Evolutionary conservation across 2,113 vertebrate genomes (phyloP), one percentile per base, ranked within the genome.

Genomic region (Oceanites oceanicus): DNA sequence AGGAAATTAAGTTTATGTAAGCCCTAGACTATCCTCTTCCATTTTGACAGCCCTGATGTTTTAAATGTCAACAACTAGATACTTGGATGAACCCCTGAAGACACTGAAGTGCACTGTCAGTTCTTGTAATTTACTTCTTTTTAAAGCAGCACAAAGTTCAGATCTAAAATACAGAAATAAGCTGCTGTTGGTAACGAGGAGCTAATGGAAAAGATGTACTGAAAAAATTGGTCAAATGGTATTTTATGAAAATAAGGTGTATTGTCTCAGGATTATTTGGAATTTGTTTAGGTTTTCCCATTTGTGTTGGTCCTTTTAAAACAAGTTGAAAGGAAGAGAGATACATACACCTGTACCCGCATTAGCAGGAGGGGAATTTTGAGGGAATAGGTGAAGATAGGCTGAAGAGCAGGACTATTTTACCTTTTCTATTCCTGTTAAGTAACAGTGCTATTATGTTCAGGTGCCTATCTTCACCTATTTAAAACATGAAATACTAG

Each of bases 1-100:
- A 84, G 92, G 84, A 96, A 85, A 91, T 91, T n/a, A 89, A 67
- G 70, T 93, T 95, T 71, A 38, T 83, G 8, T 84, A 73, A 94
- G 80, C 84, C 61, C 40, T 87, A 86, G 92, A 56, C 56, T 59
- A 3, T 81, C 56, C 56, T 94, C 38, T 93, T 75, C 81, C 77
- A 47, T 92, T 81, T 68, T 88, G 56, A 84, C 62, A 85, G 73
- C 55, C 66, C 67, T 88, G 84, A 47, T 82, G 40, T 86, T 87
- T 79, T 90, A 93, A 94, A 93, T 94, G 90, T 94, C 88, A 91
- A 50, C 66, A 82, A 6, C 71, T 70, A 80, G 86, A 56, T 79
- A 92, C 77, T 75, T 81, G 83, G 58, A 63, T 89, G 83, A 92
- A 67, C 50, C 42, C 44, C 72, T 88, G 65, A 89, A 81, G 86